These are phyloP conservation scores for Meriones psammophilus DNA, from an alignment of 2,797 vertebrate genomes.

Conservation along the genomic window DNA sequence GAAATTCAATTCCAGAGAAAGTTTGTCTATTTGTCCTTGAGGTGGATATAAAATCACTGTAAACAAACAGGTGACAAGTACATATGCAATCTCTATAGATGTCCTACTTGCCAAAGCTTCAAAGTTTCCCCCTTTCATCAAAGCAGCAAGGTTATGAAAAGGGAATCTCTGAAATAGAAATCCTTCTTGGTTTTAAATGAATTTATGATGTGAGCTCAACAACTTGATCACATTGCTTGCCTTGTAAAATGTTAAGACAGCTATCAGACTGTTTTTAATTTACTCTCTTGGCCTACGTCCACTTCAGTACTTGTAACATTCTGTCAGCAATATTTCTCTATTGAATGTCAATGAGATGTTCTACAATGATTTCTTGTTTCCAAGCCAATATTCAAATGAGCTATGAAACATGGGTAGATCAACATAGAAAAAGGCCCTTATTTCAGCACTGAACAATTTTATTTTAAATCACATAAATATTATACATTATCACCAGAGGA, in stretches of 20 bases:
- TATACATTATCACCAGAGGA: not conserved
- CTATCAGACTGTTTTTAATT: slow-evolving; percentile 85
- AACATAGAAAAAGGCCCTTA: slow-evolving; percentile 36
- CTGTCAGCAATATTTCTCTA: slow-evolving; percentile 77
- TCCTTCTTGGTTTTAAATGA: slow-evolving; percentile 76
- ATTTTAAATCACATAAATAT: slow-evolving; percentile 61
- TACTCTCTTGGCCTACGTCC: slow-evolving; percentile 80
- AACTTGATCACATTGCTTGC: slow-evolving; percentile 79
- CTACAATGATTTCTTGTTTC: slow-evolving; percentile 29
- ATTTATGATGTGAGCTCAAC: slow-evolving; percentile 78
- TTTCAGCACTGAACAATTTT: not conserved
- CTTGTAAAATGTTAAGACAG: slow-evolving; percentile 86
- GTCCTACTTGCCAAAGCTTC: not conserved
- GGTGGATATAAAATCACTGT: not conserved
- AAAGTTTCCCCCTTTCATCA: slow-evolving; percentile 38
- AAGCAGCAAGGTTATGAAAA: slow-evolving; percentile 79
- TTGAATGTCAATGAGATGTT: slow-evolving; percentile 77
- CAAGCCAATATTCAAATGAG: slow-evolving; percentile 64
- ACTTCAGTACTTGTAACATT: slow-evolving; percentile 61
- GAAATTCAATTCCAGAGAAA: slow-evolving; percentile 65
- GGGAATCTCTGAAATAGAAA: slow-evolving; percentile 72
- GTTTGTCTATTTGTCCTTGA: slow-evolving; percentile 67
- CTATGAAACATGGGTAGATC: slow-evolving; percentile 50
- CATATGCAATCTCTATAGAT: not conserved
- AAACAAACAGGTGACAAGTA: not conserved